Conservation (phyloP, 2,888 invertebrate species). For the Panzeria rudis region DNA sequence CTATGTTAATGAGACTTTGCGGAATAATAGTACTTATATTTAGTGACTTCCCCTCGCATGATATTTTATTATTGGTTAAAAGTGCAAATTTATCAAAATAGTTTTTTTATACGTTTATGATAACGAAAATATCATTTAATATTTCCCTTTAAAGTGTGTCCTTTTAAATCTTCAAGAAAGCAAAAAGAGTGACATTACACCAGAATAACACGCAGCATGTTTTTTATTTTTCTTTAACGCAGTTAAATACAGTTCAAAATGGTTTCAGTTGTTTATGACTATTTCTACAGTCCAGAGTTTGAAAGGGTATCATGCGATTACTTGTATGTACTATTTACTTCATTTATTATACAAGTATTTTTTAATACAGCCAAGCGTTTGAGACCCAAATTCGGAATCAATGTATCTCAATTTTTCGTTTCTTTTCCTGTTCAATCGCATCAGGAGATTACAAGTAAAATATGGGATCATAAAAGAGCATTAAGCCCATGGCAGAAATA, state of each 20-base stretch:
- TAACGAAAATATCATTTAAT: background rate
- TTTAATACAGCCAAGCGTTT: background rate
- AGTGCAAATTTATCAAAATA: background rate
- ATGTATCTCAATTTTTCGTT: background rate
- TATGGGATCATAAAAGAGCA: no score
- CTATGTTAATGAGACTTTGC: no score
- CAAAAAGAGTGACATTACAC: background rate
- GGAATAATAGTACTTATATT: no score
- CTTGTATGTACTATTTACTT: background rate
- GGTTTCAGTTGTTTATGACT: background rate
- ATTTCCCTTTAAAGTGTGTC: background rate
- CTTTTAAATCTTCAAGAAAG: background rate
- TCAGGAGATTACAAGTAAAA: no score
- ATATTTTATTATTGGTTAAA: background rate
- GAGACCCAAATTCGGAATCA: background rate
- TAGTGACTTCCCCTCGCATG: background rate
- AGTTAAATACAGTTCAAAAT: background rate
- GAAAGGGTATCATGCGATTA: background rate
- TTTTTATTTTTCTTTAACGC: background rate
- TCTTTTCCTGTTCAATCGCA: no score
- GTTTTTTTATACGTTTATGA: background rate
- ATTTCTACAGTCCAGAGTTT: background rate
- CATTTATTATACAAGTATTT: background rate
- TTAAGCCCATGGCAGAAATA: no score
- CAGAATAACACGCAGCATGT: background rate